These are phyloP conservation scores for Pygoscelis adeliae DNA, from an alignment of 2,113 vertebrate genomes.

Conservation along the genomic window DNA sequence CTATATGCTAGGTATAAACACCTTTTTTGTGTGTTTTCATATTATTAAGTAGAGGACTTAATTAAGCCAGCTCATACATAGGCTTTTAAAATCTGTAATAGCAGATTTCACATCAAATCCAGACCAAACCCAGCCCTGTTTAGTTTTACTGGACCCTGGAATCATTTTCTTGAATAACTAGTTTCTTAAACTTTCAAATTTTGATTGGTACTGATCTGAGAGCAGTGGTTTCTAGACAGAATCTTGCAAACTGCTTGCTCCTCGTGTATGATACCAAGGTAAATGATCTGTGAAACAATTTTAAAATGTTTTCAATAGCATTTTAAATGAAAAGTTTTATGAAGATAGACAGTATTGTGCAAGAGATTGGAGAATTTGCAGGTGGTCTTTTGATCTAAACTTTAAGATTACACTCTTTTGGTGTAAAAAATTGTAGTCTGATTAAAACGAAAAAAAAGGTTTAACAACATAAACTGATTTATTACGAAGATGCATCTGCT, in stretches of 20 bases:
- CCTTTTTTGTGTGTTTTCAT: neutral
- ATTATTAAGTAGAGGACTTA: neutral
- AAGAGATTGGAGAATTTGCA: neutral
- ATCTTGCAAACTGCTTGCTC: neutral
- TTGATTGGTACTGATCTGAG: neutral
- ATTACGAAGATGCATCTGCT: neutral
- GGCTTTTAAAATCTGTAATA: neutral
- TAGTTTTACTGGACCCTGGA: neutral
- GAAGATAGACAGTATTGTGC: neutral
- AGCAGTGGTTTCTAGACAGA: neutral
- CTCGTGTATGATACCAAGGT: neutral
- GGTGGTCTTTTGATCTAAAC: neutral
- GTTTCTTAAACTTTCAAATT: neutral
- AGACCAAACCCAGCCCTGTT: neutral
- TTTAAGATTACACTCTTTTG: neutral
- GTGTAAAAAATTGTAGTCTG: neutral
- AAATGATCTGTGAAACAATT: neutral
- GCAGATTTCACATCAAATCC: neutral
- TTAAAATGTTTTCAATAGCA: neutral
- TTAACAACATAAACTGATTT: neutral
- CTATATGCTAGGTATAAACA: neutral
- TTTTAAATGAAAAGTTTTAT: neutral
- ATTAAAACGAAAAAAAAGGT: neutral
- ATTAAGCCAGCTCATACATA: neutral
- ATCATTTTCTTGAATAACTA: neutral